Conservation (phyloP, 1,140 invertebrate genomes). For the Drosophila ohnishii region DNA sequence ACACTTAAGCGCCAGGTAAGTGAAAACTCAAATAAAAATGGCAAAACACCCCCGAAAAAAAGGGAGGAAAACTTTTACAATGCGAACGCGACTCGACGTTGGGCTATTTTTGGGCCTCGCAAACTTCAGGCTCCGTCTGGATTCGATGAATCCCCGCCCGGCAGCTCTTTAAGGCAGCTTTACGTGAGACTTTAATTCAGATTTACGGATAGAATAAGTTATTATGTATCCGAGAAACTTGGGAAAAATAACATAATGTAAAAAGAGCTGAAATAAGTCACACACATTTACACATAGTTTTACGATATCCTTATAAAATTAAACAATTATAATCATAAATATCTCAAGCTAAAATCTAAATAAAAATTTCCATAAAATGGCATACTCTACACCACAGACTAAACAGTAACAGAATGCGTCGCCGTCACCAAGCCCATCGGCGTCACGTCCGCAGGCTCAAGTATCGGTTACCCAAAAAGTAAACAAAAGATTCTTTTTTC, state of each 20-base stretch:
- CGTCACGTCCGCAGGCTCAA: background rate
- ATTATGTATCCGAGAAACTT: background rate
- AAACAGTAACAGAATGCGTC: background rate
- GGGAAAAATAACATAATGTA: background rate
- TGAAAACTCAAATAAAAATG: constrained; percentile 76
- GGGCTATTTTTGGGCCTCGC: constrained; percentile 31
- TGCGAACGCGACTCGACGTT: constrained; percentile 37
- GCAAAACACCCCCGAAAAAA: constrained; percentile 26
- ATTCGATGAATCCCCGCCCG: constrained; percentile 42
- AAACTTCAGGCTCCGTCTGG: constrained; percentile 17
- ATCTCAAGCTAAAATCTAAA: background rate
- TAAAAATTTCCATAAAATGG: background rate
- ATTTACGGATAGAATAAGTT: constrained; percentile 5
- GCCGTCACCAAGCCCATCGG: background rate
- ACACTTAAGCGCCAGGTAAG: constrained; percentile 73
- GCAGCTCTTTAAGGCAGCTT: constrained; percentile 24
- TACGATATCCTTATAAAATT: too few species aligned
- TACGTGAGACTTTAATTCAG: constrained; percentile 48
- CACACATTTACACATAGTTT: too few species aligned
- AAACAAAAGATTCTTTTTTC: background rate
- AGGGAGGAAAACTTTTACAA: constrained; percentile 65
- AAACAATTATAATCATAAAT: background rate
- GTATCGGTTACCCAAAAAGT: background rate
- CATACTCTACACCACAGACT: background rate
- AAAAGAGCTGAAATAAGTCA: background rate